These are phyloP conservation scores for Trachelus troglodyta DNA, from an alignment of 2,888 invertebrate genomes.

Conservation along the genomic window DNA sequence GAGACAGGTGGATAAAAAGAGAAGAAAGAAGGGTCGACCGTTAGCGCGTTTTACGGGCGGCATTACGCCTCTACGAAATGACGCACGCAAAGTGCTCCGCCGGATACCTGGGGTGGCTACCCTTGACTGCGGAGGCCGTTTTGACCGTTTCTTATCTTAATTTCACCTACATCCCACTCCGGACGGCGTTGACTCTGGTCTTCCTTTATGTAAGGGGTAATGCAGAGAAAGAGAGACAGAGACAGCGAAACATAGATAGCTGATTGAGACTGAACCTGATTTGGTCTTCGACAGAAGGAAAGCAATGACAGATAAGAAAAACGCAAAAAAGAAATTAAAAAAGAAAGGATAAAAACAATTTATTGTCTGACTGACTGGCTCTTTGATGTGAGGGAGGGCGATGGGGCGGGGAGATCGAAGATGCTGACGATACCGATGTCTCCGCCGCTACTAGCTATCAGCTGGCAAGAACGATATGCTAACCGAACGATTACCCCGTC, in stretches of 20 bases:
- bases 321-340: not conserved
- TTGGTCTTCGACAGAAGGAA: not conserved
- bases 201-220: constrained; percentile 22
- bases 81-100: constrained; percentile 52
- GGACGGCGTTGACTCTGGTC: not conserved
- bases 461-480: not conserved
- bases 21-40: constrained; percentile 34
- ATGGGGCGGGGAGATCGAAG: not conserved
- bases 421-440: not conserved
- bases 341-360: not conserved
- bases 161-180: not conserved
- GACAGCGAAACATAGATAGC: constrained; percentile 19
- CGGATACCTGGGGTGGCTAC: not conserved
- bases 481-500: not conserved
- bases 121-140: not conserved
- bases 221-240: constrained; percentile 20
- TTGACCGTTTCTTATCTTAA: constrained; percentile 1
- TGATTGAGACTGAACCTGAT: not conserved
- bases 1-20: constrained; percentile 14
- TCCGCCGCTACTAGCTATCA: not conserved
- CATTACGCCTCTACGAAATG: constrained; percentile 56
- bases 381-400: not conserved
- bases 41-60: constrained; percentile 54
- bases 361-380: not conserved
- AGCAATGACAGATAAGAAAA: constrained; percentile 9